These are phyloP conservation scores for Lerista edwardsae DNA, from an alignment of 2,797 vertebrate species.

Conservation along the genomic window DNA sequence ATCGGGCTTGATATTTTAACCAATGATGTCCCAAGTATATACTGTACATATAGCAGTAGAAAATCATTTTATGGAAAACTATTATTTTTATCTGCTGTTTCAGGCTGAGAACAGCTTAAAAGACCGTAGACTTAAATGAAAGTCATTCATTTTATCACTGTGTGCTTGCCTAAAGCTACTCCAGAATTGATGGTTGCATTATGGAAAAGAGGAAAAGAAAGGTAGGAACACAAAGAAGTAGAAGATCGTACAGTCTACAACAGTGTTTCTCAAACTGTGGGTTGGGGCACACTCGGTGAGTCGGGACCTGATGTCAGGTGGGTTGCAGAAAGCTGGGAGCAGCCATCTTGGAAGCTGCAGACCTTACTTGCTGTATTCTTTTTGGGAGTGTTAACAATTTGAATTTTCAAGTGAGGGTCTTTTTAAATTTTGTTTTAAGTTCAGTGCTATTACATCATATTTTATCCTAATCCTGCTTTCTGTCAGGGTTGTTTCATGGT, in stretches of 20 bases:
- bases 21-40: conserved; percentile 11
- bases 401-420: too few relatives aligned
- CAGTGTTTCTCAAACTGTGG: too few relatives aligned
- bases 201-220: conserved; percentile 50
- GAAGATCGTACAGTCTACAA: conserved; percentile 36
- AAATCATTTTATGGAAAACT: conserved; percentile 38
- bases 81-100: conserved; percentile 37
- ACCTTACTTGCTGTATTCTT: too few relatives aligned
- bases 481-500: too few relatives aligned
- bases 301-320: too few relatives aligned
- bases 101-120: conserved; percentile 15
- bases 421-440: too few relatives aligned
- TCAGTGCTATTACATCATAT: too few relatives aligned
- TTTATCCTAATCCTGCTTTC: too few relatives aligned
- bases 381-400: too few relatives aligned
- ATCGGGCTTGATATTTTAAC: conserved; percentile 25
- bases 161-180: conserved; percentile 48
- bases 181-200: conserved; percentile 58
- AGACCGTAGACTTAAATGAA: conserved; percentile 45
- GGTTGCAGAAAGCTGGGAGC: too few relatives aligned
- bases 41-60: conserved; percentile 28
- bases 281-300: too few relatives aligned
- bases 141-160: conserved; percentile 53
- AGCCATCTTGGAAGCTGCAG: too few relatives aligned
- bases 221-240: not conserved